Conservation (phyloP, 2,888 invertebrate genomes). For the Xanthorhoe designata region DNA sequence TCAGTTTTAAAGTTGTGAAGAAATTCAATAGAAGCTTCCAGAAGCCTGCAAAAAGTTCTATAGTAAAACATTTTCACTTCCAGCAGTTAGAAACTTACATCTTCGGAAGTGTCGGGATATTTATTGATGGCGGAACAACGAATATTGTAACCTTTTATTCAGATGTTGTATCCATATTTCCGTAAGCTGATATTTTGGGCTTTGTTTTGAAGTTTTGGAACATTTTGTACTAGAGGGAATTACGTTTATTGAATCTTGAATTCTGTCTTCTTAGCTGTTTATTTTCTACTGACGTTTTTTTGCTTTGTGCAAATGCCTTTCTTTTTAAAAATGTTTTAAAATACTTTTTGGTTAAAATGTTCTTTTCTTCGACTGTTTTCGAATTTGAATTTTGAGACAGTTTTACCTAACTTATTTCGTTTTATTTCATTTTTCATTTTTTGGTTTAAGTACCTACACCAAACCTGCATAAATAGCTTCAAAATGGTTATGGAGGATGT, state of each 20-base stretch:
- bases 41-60: neutral
- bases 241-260: neutral
- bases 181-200: slow-evolving; percentile 3
- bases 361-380: too few species aligned
- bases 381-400: too few species aligned
- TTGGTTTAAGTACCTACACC: too few species aligned
- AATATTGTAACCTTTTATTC: slow-evolving; percentile 44
- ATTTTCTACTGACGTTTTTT: neutral
- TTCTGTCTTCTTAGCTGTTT: neutral
- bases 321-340: too few species aligned
- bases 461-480: too few species aligned
- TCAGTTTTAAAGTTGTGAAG: neutral
- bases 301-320: too few species aligned
- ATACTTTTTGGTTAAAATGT: too few species aligned
- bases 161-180: slow-evolving; percentile 25
- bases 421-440: too few species aligned
- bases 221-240: slow-evolving; percentile 11
- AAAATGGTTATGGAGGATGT: too few species aligned
- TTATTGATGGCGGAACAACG: slow-evolving; percentile 54
- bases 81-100: slow-evolving; percentile 33
- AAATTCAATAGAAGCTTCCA: slow-evolving; percentile 2
- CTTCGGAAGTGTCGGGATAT: slow-evolving; percentile 51
- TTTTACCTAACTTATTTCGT: too few species aligned
- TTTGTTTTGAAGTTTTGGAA: slow-evolving; percentile 16
- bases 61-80: slow-evolving; percentile 20